Percentiles rank a stretch among this genome's conserved stretches.
These are phyloP conservation scores for Ectemnius continuus DNA, from an alignment of 2,888 invertebrate species.

Conservation along the genomic window DNA sequence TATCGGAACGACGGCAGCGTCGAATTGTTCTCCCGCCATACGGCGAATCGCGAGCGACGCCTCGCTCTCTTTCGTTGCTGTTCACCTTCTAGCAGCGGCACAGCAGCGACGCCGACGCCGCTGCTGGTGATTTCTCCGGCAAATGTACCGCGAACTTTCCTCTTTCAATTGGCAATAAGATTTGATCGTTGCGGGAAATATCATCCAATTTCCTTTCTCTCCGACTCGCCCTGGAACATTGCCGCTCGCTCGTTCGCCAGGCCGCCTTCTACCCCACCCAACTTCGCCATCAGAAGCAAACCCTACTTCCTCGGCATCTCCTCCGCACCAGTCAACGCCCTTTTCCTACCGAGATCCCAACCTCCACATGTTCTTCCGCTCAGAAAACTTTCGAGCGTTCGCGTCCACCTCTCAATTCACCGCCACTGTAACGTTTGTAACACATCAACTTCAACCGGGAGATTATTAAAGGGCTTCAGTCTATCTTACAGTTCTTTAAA, in stretches of 20 bases:
- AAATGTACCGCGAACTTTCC: constrained; percentile 76
- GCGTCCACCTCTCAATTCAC: no score
- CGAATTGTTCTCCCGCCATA: constrained; percentile 2
- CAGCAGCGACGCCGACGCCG: constrained; percentile 37
- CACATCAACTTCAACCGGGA: no score
- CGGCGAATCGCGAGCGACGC: neutral
- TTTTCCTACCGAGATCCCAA: neutral
- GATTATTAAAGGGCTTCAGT: no score
- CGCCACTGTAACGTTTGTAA: no score
- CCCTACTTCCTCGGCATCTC: constrained; percentile 30
- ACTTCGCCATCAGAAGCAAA: constrained; percentile 49
- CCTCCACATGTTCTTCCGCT: no score
- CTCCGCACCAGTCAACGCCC: constrained; percentile 25
- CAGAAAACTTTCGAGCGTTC: no score
- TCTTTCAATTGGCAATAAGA: constrained; percentile 76
- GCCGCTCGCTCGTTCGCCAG: constrained; percentile 48
- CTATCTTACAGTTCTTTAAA: no score
- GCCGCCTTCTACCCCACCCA: constrained; percentile 44
- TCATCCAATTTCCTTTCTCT: constrained; percentile 76
- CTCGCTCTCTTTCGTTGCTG: constrained; percentile 4
- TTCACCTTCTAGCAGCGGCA: neutral
- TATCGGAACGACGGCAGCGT: constrained; percentile 9
- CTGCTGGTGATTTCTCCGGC: constrained; percentile 69
- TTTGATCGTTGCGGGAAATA: constrained; percentile 76
- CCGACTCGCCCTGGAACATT: constrained; percentile 59